These are phyloP conservation scores for Trachelus iudaicus DNA, from an alignment of 2,888 invertebrate genomes.

Conservation along the genomic window DNA sequence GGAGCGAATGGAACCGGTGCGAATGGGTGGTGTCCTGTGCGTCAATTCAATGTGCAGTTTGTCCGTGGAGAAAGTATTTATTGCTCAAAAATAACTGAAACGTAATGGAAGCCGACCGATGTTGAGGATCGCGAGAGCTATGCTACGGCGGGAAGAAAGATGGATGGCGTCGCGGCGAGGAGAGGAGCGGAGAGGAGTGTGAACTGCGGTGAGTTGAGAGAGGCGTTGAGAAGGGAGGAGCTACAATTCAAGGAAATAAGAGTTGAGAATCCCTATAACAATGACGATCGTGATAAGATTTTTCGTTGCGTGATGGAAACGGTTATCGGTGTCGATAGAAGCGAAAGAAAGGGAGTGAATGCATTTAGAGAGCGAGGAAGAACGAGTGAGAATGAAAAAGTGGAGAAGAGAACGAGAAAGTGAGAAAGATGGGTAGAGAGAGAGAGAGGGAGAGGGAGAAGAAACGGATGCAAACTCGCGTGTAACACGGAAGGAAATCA, in stretches of 20 bases:
- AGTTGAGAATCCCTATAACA: constrained; percentile 19
- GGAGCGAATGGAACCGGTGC: constrained; percentile 40
- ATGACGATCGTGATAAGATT: constrained; percentile 28
- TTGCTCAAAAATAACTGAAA: constrained; percentile 57
- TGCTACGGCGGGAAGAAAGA: constrained; percentile 34
- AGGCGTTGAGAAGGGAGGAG: constrained; percentile 24
- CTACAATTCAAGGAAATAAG: not conserved
- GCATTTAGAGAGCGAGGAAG: not conserved
- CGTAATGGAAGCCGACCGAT: constrained; percentile 39
- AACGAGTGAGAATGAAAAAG: not conserved
- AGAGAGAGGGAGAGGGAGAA: constrained; percentile 7
- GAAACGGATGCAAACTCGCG: constrained; percentile 21
- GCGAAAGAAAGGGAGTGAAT: constrained; percentile 6
- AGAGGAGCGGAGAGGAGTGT: constrained; percentile 29
- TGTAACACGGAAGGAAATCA: not conserved
- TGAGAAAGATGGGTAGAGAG: constrained; percentile 15
- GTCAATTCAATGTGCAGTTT: constrained; percentile 65
- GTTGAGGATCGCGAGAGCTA: constrained; percentile 24
- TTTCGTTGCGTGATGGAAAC: constrained; percentile 24
- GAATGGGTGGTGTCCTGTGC: constrained; percentile 56
- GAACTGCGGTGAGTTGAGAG: constrained; percentile 16
- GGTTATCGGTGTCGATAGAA: not conserved
- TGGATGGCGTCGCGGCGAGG: constrained; percentile 30
- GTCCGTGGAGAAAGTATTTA: constrained; percentile 65
- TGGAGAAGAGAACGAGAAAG: constrained; percentile 6